A percentile compares a stretch with the other conserved stretches of the same genome.
phyloP scores from a whole-genome alignment of 2,888 invertebrate genomes.

The Crematogaster levior region DNA sequence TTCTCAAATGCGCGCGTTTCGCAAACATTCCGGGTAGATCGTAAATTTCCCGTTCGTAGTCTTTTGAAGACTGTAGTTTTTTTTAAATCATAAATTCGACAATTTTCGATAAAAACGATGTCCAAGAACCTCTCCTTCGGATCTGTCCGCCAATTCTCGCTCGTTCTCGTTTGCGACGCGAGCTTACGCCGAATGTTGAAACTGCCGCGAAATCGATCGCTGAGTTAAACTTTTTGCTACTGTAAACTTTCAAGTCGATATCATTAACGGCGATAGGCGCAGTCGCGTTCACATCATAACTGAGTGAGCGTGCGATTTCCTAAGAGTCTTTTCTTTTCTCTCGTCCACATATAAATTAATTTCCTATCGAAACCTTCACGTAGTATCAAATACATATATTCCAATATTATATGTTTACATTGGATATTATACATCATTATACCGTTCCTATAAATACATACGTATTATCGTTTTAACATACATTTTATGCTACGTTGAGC shows the following conservation, averaged over 20 bases:
- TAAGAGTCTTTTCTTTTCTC: not conserved
- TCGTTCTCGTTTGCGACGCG: conserved; percentile 8
- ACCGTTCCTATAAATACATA: not conserved
- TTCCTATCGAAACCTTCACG: not conserved
- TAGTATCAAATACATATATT: not conserved
- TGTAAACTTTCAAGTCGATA: conserved; percentile 21
- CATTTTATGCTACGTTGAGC: not conserved
- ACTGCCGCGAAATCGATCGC: conserved; percentile 5
- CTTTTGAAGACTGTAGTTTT: not conserved
- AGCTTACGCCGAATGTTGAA: conserved; percentile 29
- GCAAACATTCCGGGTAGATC: conserved; percentile 13
- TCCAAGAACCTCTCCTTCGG: not conserved
- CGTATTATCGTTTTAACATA: not conserved
- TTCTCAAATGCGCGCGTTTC: not conserved
- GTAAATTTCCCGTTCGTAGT: conserved; percentile 26
- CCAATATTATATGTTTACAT: not conserved
- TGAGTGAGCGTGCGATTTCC: not conserved
- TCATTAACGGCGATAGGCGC: conserved; percentile 35
- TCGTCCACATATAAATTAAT: not conserved
- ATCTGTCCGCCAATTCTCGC: not conserved
- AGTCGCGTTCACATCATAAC: not conserved
- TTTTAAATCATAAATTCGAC: conserved; percentile 12
- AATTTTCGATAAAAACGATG: conserved; percentile 16
- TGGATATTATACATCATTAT: not conserved
- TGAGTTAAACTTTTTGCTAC: conserved; percentile 13